Conservation (phyloP, 2,113 vertebrate species). For the Microtus oregoni region DNA sequence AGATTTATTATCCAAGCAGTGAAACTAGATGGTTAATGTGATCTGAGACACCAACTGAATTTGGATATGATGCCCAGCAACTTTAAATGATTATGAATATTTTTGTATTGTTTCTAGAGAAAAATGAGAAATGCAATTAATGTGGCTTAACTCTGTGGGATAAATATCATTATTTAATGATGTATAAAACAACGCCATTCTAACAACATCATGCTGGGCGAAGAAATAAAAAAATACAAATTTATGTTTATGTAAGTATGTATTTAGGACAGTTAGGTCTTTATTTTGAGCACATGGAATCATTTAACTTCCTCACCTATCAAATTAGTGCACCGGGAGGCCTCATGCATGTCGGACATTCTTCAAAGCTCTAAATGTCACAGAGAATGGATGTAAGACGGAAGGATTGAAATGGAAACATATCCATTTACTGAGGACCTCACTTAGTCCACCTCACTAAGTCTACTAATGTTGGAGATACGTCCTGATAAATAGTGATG, state of each 20-base stretch:
- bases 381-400: constrained; percentile 48
- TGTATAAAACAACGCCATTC: constrained; percentile 75
- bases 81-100: constrained; percentile 53
- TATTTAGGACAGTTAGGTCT: constrained; percentile 69
- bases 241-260: constrained; percentile 66
- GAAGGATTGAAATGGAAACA: constrained; percentile 38
- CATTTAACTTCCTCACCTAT: constrained; percentile 69
- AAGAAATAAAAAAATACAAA: constrained; percentile 75
- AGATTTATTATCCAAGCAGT: constrained; percentile 43
- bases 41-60: constrained; percentile 57
- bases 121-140: constrained; percentile 80
- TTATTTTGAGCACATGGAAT: constrained; percentile 65
- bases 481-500: constrained; percentile 55
- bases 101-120: constrained; percentile 69
- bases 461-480: constrained; percentile 53
- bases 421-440: constrained; percentile 60
- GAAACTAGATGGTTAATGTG: constrained; percentile 53
- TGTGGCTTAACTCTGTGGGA: constrained; percentile 76
- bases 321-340: constrained; percentile 50
- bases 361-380: constrained; percentile 39
- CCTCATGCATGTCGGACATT: constrained; percentile 39
- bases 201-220: constrained; percentile 74
- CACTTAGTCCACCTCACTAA: constrained; percentile 58
- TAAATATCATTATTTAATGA: constrained; percentile 84
- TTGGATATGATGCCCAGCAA: not conserved